Evolutionary conservation across 37 sponge, comb jelly and placozoan genomes (phyloP).

Genomic region (Ianthella basta): DNA sequence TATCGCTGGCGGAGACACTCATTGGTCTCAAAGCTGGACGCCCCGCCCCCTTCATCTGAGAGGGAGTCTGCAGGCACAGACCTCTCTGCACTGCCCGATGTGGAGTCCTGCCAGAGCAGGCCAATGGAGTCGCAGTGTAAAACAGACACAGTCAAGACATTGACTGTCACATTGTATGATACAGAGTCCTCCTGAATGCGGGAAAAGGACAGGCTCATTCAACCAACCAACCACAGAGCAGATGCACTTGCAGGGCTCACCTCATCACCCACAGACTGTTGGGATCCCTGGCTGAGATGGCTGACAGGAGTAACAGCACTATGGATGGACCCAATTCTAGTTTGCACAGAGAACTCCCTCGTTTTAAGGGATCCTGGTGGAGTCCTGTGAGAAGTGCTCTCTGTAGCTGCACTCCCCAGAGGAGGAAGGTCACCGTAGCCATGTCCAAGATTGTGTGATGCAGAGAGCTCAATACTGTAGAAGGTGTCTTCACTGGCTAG

Average conservation of each 20-base stretch:
- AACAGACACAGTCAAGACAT: neutral
- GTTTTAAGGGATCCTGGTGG: too few relatives aligned
- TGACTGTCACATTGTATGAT: neutral
- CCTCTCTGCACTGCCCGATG: neutral
- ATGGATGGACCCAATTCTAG: too few relatives aligned
- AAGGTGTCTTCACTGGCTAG: neutral
- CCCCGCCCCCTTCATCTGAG: too few relatives aligned
- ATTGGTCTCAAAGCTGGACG: neutral
- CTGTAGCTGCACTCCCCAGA: neutral
- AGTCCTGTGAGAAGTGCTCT: too few relatives aligned
- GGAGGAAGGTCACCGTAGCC: slow-evolving; percentile 12
- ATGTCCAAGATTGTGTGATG: neutral
- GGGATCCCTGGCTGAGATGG: too few relatives aligned
- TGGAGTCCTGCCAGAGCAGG: neutral
- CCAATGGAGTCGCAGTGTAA: slow-evolving; percentile 9
- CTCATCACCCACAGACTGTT: too few relatives aligned
- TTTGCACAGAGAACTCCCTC: too few relatives aligned
- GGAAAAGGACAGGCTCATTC: too few relatives aligned
- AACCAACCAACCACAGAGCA: too few relatives aligned
- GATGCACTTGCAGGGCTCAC: too few relatives aligned
- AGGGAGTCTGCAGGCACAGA: too few relatives aligned
- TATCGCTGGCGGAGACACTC: neutral
- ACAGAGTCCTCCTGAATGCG: neutral
- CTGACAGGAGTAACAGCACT: too few relatives aligned
- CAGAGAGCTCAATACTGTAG: slow-evolving; percentile 9